Percentiles rank a stretch among this genome's conserved stretches.
Evolutionary conservation across 1,140 invertebrate species (phyloP).

Genomic region (Trialeurodes vaporariorum): DNA sequence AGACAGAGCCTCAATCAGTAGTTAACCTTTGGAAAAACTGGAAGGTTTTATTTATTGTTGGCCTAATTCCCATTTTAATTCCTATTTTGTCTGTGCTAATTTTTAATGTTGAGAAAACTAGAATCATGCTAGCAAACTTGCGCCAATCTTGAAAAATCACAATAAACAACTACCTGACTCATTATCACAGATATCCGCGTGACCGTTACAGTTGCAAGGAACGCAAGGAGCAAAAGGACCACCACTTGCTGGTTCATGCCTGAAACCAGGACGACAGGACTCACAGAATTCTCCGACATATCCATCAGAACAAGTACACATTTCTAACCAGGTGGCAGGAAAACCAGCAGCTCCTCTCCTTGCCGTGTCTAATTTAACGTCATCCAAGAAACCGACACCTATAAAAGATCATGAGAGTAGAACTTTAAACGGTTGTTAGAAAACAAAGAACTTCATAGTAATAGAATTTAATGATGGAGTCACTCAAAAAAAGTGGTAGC

Average conservation of each 20-base stretch:
- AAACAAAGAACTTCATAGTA: too few relatives aligned
- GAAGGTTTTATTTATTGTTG: too few relatives aligned
- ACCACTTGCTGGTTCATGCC: constrained; percentile 77
- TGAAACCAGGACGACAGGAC: constrained; percentile 85
- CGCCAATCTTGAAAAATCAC: too few relatives aligned
- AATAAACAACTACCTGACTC: constrained; percentile 69
- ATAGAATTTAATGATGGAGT: too few relatives aligned
- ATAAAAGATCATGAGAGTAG: background rate
- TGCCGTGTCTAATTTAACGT: constrained; percentile 77
- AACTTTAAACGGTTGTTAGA: too few relatives aligned
- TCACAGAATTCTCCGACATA: constrained; percentile 95
- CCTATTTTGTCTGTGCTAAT: too few relatives aligned
- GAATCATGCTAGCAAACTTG: too few relatives aligned
- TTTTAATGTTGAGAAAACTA: too few relatives aligned
- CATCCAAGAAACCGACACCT: constrained; percentile 79
- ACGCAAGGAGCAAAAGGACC: constrained; percentile 88
- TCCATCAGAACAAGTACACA: constrained; percentile 82
- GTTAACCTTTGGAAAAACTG: too few relatives aligned
- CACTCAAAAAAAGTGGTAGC: too few relatives aligned
- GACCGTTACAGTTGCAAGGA: constrained; percentile 89
- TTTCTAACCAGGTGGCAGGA: constrained; percentile 84
- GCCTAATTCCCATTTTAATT: too few relatives aligned
- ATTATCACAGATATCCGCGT: constrained; percentile 90
- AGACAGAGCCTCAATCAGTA: too few relatives aligned
- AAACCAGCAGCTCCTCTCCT: constrained; percentile 62